A percentile compares a stretch with the other conserved stretches of the same genome.
phyloP scores from a whole-genome alignment of 2,797 vertebrate genomes.

The Coracias cyanogaster region DNA sequence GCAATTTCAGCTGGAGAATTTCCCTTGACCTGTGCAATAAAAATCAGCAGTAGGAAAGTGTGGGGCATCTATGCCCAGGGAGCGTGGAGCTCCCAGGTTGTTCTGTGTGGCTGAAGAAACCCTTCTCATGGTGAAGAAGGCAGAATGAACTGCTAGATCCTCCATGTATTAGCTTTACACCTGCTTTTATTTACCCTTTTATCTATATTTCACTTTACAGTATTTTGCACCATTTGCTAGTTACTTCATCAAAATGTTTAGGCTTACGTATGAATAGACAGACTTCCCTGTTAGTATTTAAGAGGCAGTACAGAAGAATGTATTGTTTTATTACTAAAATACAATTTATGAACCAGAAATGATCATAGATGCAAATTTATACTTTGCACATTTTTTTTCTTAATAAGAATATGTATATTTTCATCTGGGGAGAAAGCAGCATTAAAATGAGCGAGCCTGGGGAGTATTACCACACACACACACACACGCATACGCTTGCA shows the following conservation, averaged over 20 bases:
- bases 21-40: neutral
- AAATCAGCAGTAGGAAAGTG: neutral
- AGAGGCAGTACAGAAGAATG: neutral
- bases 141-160: neutral
- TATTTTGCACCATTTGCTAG: neutral
- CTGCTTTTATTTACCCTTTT: neutral
- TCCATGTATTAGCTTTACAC: neutral
- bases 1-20: neutral
- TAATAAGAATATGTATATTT: conserved; percentile 64
- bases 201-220: neutral
- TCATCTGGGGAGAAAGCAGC: conserved; percentile 60
- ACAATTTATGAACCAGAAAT: conserved; percentile 56
- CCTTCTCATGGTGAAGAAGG: neutral
- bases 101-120: neutral
- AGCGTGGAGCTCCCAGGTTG: neutral
- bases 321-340: conserved; percentile 41
- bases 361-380: conserved; percentile 56
- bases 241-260: neutral
- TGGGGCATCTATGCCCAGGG: neutral
- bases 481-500: neutral
- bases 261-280: neutral
- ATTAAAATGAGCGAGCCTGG: conserved; percentile 46
- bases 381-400: conserved; percentile 43
- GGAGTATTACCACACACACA: conserved; percentile 28
- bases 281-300: neutral